Percentiles rank a stretch among this genome's conserved stretches.
phyloP scores from a whole-genome alignment of 2,113 vertebrate genomes.

The Azemiops feae region DNA sequence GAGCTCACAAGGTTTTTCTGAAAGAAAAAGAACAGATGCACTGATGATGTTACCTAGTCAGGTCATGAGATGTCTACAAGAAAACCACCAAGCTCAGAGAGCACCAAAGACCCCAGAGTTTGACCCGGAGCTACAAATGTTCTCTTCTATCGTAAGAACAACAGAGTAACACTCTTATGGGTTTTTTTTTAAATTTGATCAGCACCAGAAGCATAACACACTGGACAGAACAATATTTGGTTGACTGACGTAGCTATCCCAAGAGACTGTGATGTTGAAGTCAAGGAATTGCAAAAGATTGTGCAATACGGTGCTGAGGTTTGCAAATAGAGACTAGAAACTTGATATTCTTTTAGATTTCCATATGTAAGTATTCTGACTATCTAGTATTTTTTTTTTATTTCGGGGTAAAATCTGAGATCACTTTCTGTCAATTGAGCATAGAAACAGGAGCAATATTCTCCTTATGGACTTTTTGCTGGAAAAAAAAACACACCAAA shows the following conservation, averaged over 20 bases:
- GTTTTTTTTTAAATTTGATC: background rate
- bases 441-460: background rate
- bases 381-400: background rate
- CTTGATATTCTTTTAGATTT: background rate
- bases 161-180: background rate
- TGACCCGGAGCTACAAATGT: background rate
- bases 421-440: background rate
- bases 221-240: background rate
- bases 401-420: background rate
- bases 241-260: background rate
- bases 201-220: background rate
- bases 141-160: background rate
- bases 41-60: background rate
- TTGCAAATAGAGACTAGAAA: background rate
- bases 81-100: background rate
- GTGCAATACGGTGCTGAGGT: background rate
- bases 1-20: conserved; percentile 91
- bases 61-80: background rate
- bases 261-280: background rate
- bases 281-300: background rate
- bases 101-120: background rate
- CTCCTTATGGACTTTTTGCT: background rate
- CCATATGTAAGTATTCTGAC: background rate
- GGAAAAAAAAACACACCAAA: background rate
- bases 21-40: conserved; percentile 35